These are phyloP conservation scores for Rhizoglyphus robini DNA, from an alignment of 1,140 invertebrate genomes.

Conservation along the genomic window DNA sequence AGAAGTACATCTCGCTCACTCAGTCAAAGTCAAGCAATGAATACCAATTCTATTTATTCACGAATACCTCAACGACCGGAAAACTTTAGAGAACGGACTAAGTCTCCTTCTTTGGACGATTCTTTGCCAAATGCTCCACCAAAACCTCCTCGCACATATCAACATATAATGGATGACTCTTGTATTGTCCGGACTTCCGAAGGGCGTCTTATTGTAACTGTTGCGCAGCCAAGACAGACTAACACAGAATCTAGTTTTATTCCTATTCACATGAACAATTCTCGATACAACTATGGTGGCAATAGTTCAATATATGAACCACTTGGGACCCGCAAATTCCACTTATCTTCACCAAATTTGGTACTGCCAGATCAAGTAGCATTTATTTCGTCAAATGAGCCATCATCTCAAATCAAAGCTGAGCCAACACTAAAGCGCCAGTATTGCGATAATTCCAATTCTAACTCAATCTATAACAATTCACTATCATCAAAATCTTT, in stretches of 20 bases:
- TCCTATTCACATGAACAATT: neutral
- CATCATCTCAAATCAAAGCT: too few species aligned
- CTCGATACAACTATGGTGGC: neutral
- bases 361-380: neutral
- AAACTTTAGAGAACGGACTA: too few species aligned
- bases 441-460: too few species aligned
- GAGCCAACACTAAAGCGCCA: too few species aligned
- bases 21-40: too few species aligned
- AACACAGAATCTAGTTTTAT: neutral
- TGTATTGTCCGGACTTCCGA: neutral
- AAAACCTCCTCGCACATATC: slow-evolving; percentile 22
- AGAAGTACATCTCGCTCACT: too few species aligned
- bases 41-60: too few species aligned
- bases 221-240: slow-evolving; percentile 14
- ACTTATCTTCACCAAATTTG: slow-evolving; percentile 13
- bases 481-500: neutral
- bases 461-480: too few species aligned
- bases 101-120: too few species aligned
- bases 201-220: slow-evolving; percentile 19
- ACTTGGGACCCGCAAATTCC: neutral
- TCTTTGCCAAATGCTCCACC: slow-evolving; percentile 13
- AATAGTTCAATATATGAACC: slow-evolving; percentile 12
- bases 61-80: too few species aligned
- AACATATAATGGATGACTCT: slow-evolving; percentile 16
- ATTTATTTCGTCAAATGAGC: neutral